Evolutionary conservation across 1,140 invertebrate genomes (phyloP).

Genomic region (Drosophila eugracilis): DNA sequence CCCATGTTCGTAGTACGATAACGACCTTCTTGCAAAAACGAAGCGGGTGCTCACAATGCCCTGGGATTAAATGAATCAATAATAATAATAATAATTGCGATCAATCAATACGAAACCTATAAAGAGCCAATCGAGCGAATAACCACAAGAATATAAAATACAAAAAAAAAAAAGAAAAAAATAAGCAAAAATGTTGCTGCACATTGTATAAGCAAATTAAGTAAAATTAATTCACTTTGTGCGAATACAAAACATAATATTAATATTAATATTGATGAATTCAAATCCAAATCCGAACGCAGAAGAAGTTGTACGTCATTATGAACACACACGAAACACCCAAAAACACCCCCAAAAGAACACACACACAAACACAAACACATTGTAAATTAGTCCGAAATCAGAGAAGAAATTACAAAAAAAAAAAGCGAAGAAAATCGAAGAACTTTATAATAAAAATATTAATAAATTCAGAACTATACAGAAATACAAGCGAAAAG

Average conservation of each 20-base stretch:
- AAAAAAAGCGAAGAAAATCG: conserved; percentile 28
- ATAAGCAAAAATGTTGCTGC: conserved; percentile 40
- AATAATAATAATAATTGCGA: conserved; percentile 78
- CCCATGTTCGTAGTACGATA: conserved; percentile 88
- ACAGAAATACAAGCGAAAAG: conserved; percentile 30
- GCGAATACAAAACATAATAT: conserved; percentile 48
- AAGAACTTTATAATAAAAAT: neutral
- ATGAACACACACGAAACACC: conserved; percentile 73
- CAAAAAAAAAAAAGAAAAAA: conserved; percentile 45
- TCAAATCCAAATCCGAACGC: conserved; percentile 75
- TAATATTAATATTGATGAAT: conserved; percentile 77
- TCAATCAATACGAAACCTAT: conserved; percentile 50
- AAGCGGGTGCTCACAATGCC: conserved; percentile 88
- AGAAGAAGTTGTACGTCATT: conserved; percentile 83
- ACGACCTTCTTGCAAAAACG: conserved; percentile 89
- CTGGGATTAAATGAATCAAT: conserved; percentile 85
- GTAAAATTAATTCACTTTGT: conserved; percentile 54
- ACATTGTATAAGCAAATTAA: conserved; percentile 72
- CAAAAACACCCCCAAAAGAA: too few species aligned
- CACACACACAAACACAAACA: too few species aligned
- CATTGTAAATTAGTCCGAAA: conserved; percentile 81
- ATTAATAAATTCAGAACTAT: conserved; percentile 39
- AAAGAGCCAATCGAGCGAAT: conserved; percentile 38
- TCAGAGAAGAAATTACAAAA: conserved; percentile 6
- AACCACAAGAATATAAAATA: conserved; percentile 42